Evolutionary conservation across 2,888 invertebrate genomes (phyloP).

Genomic region (Eretmocerus hayati): DNA sequence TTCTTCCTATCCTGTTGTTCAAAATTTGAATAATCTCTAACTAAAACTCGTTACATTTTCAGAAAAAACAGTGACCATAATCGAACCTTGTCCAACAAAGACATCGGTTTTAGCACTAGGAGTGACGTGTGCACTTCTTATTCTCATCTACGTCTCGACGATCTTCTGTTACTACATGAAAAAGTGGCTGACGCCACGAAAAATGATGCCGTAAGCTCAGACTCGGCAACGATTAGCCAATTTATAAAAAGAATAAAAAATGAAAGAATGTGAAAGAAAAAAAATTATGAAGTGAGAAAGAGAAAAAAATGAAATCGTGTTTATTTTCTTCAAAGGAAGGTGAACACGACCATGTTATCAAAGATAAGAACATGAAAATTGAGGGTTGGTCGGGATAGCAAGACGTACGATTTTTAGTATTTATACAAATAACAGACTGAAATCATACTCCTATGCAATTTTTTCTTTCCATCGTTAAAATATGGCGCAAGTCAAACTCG

Average conservation of each 20-base stretch:
- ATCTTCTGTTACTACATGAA: slow-evolving; percentile 90
- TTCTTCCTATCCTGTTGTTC: background rate
- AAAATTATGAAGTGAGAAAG: too few relatives aligned
- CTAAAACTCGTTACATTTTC: slow-evolving; percentile 36
- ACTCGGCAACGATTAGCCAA: background rate
- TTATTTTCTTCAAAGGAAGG: background rate
- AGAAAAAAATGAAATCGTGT: background rate
- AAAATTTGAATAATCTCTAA: background rate
- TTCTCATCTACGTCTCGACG: slow-evolving; percentile 83
- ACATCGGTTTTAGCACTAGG: slow-evolving; percentile 85
- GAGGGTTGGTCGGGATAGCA: background rate
- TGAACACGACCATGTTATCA: background rate
- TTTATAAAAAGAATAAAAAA: background rate
- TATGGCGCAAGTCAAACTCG: too few relatives aligned
- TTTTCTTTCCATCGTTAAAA: too few relatives aligned
- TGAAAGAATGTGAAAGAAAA: too few relatives aligned
- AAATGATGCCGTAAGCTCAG: slow-evolving; percentile 62
- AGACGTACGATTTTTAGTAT: slow-evolving; percentile 12
- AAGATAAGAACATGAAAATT: background rate
- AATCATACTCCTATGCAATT: too few relatives aligned
- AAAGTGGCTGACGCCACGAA: slow-evolving; percentile 81
- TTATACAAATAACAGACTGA: slow-evolving; percentile 1
- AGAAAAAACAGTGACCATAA: slow-evolving; percentile 86
- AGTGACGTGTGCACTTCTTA: slow-evolving; percentile 82
- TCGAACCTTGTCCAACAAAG: slow-evolving; percentile 87